Evolutionary conservation across 2,797 vertebrate species (phyloP), one percentile per base, ranked within the genome.

Genomic region (Centroberyx gerrardi): DNA sequence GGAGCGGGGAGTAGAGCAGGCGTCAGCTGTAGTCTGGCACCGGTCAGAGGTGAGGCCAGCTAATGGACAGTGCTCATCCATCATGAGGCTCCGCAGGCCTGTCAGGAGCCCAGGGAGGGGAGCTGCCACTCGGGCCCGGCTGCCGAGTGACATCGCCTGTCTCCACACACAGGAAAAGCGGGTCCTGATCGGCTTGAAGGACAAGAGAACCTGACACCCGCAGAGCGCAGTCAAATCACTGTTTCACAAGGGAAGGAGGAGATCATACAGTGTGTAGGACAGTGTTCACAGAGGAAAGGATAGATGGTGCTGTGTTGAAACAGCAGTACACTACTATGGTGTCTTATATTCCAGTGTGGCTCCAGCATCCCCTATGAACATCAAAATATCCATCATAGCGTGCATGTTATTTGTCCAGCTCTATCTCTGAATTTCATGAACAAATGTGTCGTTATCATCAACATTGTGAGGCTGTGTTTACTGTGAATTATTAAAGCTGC

Each of bases 51-150:
- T 95, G 94, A 94, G 90, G 89, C 83, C 87, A 71, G 91, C 95
- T 95, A 96, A 95, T 95, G 94, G 94, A 96, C 95, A 94, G 91
- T 93, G 87, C 93, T 94, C 95, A 95, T 96, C 94, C 93, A 95
- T 95, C 95, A 96, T 94, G 90, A 92, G 81, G 88, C 92, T 92
- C 91, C 86, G 89, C 90, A 89, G 89, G 92, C 82, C 93, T 94
- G 94, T 94, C 94, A 95, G 88, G 80, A 78, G 89, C 91, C 90
- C 85, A 62, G 86, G 81, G 93, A 93, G 94, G 88, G 88, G 86
- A 82, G 87, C 90, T 92, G 90, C 89, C 93, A 92, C 85, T 93
- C 91, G 27, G 85, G 79, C 78, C 59, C 40, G 49, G 69, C 83
- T 79, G 80, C 85, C 71, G 75, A 86, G 84, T 90, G 90, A 93